Evolutionary conservation across 1,140 invertebrate species (phyloP).

Genomic region (Chlorops oryzae): DNA sequence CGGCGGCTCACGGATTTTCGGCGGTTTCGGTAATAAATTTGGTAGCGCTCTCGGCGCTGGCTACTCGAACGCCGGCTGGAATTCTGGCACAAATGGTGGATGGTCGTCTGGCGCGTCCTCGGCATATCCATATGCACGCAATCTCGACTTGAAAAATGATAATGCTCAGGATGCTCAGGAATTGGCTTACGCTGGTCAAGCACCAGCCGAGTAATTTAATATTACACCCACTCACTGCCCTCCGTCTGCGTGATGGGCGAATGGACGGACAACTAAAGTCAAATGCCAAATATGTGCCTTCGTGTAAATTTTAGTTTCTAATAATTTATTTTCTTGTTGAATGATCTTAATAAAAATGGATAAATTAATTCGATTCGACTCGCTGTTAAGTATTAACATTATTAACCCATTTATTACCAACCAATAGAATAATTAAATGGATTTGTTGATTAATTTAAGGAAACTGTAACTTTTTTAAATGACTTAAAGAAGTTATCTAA

Average conservation of each 20-base stretch:
- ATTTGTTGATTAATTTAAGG: no score
- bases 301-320: conserved; percentile 14
- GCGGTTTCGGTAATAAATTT: conserved; percentile 48
- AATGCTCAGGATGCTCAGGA: conserved; percentile 51
- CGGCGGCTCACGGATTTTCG: conserved; percentile 61
- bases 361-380: no score
- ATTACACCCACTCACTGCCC: no score
- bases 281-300: conserved; percentile 20
- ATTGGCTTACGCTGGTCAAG: conserved; percentile 57
- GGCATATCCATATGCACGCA: conserved; percentile 55
- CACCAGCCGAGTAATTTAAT: conserved; percentile 21
- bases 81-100: conserved; percentile 38
- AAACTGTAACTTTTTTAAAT: no score
- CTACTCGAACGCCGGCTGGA: conserved; percentile 34
- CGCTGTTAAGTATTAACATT: no score
- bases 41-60: conserved; percentile 29
- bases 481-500: no score
- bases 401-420: no score
- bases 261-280: neutral
- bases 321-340: conserved; percentile 18
- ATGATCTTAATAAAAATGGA: no score
- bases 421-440: no score
- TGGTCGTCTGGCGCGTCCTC: conserved; percentile 47
- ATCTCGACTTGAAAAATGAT: conserved; percentile 41
- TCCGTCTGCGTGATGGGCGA: neutral